phyloP scores from a whole-genome alignment of 2,113 vertebrate genomes.

The Nothoprocta pentlandii region DNA sequence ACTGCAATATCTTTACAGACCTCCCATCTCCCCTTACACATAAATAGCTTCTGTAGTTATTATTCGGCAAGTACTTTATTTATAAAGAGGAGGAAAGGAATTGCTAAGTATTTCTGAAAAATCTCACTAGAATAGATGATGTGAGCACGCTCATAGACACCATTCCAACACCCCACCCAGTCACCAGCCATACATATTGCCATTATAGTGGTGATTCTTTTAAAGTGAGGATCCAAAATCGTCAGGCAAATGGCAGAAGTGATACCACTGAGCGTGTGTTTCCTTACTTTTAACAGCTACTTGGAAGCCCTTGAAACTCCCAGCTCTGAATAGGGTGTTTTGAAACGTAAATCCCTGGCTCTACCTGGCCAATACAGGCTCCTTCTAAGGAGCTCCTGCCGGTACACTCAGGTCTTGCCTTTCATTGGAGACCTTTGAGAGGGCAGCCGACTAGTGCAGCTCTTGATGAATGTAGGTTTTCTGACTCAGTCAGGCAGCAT shows the following conservation, averaged over 20 bases:
- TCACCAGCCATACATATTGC: neutral
- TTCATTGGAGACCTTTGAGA: neutral
- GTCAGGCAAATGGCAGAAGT: neutral
- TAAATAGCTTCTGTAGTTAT: neutral
- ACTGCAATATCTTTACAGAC: neutral
- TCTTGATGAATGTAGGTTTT: neutral
- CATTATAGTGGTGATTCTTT: neutral
- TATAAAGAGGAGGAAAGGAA: neutral
- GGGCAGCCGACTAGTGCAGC: neutral
- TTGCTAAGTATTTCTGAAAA: neutral
- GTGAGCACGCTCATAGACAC: neutral
- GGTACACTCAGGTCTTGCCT: neutral
- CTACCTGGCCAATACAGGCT: neutral
- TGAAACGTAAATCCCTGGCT: neutral
- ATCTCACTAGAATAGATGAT: neutral
- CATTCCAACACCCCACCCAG: neutral
- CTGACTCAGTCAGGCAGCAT: rapidly evolving
- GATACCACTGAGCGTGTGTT: neutral
- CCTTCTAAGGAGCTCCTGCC: neutral
- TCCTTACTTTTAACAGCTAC: neutral
- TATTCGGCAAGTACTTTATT: neutral
- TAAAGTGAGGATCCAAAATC: neutral
- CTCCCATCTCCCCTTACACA: neutral
- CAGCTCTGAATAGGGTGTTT: neutral
- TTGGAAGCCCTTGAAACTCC: neutral